Percentiles rank a stretch among this genome's conserved stretches.
Evolutionary conservation across 2,888 invertebrate genomes (phyloP).

Genomic region (Caenorhabditis panamensis): DNA sequence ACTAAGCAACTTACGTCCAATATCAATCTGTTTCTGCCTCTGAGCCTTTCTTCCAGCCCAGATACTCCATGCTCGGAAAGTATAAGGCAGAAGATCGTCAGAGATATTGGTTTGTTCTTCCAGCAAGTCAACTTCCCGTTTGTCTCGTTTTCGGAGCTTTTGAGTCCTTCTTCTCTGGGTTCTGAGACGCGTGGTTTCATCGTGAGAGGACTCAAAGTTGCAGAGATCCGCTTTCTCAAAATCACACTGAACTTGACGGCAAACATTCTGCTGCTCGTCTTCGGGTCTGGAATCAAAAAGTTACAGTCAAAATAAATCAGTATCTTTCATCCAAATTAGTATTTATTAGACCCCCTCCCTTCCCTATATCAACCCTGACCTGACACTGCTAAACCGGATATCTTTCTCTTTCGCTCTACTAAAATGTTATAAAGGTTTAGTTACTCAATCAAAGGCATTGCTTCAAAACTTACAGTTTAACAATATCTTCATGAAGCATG

Average conservation of each 20-base stretch:
- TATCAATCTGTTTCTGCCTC: slow-evolving; percentile 68
- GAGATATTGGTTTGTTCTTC: slow-evolving; percentile 39
- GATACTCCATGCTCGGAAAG: slow-evolving; percentile 76
- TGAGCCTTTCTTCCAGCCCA: slow-evolving; percentile 73
- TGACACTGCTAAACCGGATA: slow-evolving; percentile 25
- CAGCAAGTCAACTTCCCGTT: slow-evolving; percentile 33
- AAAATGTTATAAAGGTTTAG: slow-evolving; percentile 21
- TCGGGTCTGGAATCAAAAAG: too few species aligned
- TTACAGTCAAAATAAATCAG: background rate
- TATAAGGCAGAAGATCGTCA: slow-evolving; percentile 57
- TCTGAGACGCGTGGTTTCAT: slow-evolving; percentile 48
- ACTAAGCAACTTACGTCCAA: slow-evolving; percentile 70
- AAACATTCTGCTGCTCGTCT: slow-evolving; percentile 35
- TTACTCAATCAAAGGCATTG: background rate
- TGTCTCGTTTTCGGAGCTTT: background rate
- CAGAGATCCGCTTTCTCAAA: slow-evolving; percentile 62
- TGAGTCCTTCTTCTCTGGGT: background rate
- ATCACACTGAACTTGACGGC: slow-evolving; percentile 51
- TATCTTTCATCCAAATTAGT: too few species aligned
- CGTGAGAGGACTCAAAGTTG: slow-evolving; percentile 64
- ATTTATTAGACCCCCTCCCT: too few species aligned
- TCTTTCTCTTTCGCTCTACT: slow-evolving; percentile 38
- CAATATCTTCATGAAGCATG: slow-evolving; percentile 57
- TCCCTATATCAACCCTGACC: slow-evolving; percentile 32
- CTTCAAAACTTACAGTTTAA: slow-evolving; percentile 32